Base-by-base conservation (phyloP, 2,113 vertebrate genomes). In the Syngnathus floridae region DNA sequence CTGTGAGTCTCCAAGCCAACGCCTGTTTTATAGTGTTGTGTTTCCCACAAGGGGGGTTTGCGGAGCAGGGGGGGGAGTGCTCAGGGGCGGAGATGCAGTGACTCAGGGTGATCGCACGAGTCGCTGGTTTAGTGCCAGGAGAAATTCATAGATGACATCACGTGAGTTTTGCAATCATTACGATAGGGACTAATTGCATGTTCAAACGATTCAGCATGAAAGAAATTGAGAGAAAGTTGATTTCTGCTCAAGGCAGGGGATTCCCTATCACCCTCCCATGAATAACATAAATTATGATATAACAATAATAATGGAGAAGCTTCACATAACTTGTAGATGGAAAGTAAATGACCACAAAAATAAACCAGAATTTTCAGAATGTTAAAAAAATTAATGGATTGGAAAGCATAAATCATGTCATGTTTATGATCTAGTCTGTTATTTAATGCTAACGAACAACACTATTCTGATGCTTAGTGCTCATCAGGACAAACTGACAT, bases 41-140 rank as follows among this genome's bases (percentile, higher is more conserved):
- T 60, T 71, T 54, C 55, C 14, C n/a, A 43, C 59, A 26, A 22
- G 5, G 17, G 1, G 46, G 19, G 43, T 31, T 31, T 31, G 26
- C 14, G 43, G 16, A 7, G 46, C 17, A 0, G 59, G 21, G 38
- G 31, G 64, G 75, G 62, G 48, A 4, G 9, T 12, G 2, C 48
- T 19, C 4, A 58, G 72, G 84, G 90, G 86, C 82, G 87, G 84
- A 68, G 76, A 65, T 70, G 36, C 2, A 22, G 22, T 88, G 82
- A 84, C 61, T 86, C 86, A 86, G 71, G 71, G 61, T 9, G 8
- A 73, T 58, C 22, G 19, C 58, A 21, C 58, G n/a, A 17, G 56
- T 16, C 11, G 19, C 37, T 40, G 9, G 11, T 41, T 41, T 43
- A 22, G 16, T 43, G n/a, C 38, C 59, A 43, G 64, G 63, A 66